These are phyloP conservation scores for Synaphobranchus kaupii DNA, from an alignment of 2,797 vertebrate genomes.

Conservation along the genomic window DNA sequence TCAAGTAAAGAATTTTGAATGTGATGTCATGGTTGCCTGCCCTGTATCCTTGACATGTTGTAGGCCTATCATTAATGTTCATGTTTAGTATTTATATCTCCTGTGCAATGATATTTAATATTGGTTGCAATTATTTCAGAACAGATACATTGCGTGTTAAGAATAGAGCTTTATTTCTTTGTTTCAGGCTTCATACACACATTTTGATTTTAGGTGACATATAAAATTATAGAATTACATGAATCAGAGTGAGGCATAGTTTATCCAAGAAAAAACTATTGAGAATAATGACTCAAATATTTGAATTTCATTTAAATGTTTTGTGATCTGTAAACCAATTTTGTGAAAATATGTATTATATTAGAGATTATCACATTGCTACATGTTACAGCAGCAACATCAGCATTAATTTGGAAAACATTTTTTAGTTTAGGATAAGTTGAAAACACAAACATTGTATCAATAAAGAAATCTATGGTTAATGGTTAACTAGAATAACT, in stretches of 20 bases:
- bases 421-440: too few species aligned
- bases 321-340: not conserved
- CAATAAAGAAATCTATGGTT: not conserved
- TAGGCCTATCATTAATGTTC: not conserved
- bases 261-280: not conserved
- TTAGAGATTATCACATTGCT: too few species aligned
- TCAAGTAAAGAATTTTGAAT: not conserved
- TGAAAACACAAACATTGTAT: not conserved
- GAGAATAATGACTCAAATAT: not conserved
- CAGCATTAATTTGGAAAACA: too few species aligned
- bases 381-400: too few species aligned
- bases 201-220: not conserved
- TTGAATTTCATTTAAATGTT: not conserved
- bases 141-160: not conserved
- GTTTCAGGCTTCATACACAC: not conserved
- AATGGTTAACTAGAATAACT: too few species aligned
- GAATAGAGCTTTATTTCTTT: not conserved
- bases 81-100: not conserved
- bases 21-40: not conserved
- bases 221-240: not conserved
- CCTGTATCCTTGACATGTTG: not conserved
- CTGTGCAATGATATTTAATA: not conserved
- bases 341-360: too few species aligned
- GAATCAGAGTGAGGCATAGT: not conserved
- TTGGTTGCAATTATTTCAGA: not conserved